Conservation (phyloP, 2,113 vertebrate species). For the Columba janthina region DNA sequence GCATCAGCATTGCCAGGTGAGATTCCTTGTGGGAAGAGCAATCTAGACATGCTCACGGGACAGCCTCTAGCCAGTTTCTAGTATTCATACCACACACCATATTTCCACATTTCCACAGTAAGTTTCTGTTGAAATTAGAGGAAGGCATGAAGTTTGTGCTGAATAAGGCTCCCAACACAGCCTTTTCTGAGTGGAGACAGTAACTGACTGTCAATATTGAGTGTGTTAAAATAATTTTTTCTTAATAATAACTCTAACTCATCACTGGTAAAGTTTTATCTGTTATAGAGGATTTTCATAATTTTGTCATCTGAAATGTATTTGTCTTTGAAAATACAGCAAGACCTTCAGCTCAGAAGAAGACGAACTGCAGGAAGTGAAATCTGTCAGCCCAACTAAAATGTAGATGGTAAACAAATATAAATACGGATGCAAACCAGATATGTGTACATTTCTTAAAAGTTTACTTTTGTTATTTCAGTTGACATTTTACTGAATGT, state of each 20-base stretch:
- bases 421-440: background rate
- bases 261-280: background rate
- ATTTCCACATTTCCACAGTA: background rate
- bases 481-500: slow-evolving; percentile 70
- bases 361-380: background rate
- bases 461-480: slow-evolving; percentile 68
- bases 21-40: background rate
- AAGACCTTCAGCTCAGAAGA: background rate
- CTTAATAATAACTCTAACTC: background rate
- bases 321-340: background rate
- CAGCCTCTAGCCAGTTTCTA: rapidly evolving
- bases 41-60: background rate
- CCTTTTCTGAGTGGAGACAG: background rate
- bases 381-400: background rate
- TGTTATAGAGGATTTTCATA: background rate
- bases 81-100: background rate
- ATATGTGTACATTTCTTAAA: slow-evolving; percentile 16
- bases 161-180: background rate
- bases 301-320: background rate
- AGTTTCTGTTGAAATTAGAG: background rate
- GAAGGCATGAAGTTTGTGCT: background rate
- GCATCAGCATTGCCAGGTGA: background rate
- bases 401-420: background rate
- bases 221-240: background rate
- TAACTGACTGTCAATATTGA: background rate